Base-by-base conservation (phyloP, 1,140 invertebrate genomes). In the Meloidogyne hapla region DNA sequence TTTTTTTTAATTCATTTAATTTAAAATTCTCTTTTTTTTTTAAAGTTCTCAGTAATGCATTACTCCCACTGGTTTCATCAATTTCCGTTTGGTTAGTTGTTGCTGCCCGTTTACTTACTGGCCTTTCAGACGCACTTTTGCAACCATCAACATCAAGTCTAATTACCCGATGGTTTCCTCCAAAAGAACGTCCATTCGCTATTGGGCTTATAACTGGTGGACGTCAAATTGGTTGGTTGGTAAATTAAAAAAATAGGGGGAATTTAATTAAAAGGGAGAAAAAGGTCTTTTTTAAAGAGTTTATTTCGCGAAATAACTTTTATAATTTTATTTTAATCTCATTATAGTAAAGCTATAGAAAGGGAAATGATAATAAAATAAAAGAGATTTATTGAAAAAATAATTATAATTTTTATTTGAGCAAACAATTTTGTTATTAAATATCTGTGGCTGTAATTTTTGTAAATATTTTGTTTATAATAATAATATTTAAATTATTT, bases 121-220 rank as follows among this genome's bases (percentile, higher is more conserved):
- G 84, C 21, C 68, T 86, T 28, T 82, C 84, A 18, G 84, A 86
- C 76, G 82, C 84, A 1, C 68, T 87, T 23, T 75, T 86, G 0
- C 82, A 83, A n/a, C 84, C 84, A 33, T 74, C 74, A 4, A 81
- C 85, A 2, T 77, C 72, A 33, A 82, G 83, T 12, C 77, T 86
- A 84, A 87, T 86, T 45, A 87, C 85, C 33, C 70, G 84, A 38
- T 86, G 84, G 84, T 86, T 86, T 72, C 84, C 84, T 1, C 84
- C 84, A 33, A 87, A 87, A 68, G 84, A 86, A 71, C 70, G 84
- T 62, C 78, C 84, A 13, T 86, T 86, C 64, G 84, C 84, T 48
- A 81, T 86, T 26, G 84, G 84, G 15, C 74, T 86, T 56, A 80
- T 86, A 40, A 86, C 84, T 38, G 85, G 84, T 33, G 84, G 84